Percentiles rank a stretch among this genome's conserved stretches.
Conservation (phyloP, 2,888 invertebrate species). For the Gisinianus flammeolus region DNA sequence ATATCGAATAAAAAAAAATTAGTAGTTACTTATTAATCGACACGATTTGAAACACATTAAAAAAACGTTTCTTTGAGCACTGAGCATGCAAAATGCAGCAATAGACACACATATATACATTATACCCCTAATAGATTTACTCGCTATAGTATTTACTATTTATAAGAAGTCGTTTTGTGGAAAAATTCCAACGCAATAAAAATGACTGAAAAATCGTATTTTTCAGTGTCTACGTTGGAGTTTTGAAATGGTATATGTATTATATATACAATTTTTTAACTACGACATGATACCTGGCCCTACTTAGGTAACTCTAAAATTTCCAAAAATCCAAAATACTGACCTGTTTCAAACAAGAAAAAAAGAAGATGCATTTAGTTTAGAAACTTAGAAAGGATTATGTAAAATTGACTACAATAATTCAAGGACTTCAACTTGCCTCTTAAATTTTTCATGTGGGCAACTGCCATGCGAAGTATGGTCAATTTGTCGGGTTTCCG, state of each 20-base stretch:
- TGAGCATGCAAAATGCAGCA: constrained; percentile 13
- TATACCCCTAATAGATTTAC: neutral
- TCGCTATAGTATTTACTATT: neutral
- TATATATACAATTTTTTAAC: no score
- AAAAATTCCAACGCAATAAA: no score
- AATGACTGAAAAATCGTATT: no score
- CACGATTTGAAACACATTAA: neutral
- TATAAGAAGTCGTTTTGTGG: no score
- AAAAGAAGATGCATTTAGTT: no score
- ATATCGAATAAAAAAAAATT: constrained; percentile 17
- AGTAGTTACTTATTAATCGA: neutral
- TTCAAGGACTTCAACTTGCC: constrained; percentile 67
- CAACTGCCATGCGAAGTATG: constrained; percentile 98
- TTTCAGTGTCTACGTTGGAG: no score
- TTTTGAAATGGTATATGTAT: no score
- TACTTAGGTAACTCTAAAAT: no score
- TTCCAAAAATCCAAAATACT: no score
- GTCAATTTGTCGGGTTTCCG: constrained; percentile 99
- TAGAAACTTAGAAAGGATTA: no score
- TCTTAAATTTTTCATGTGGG: constrained; percentile 97
- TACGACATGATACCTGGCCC: no score
- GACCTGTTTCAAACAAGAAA: no score
- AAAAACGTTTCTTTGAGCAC: neutral
- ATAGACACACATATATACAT: neutral
- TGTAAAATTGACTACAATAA: neutral